Conservation (phyloP, 2,888 invertebrate genomes). For the Athrips mouffetella region DNA sequence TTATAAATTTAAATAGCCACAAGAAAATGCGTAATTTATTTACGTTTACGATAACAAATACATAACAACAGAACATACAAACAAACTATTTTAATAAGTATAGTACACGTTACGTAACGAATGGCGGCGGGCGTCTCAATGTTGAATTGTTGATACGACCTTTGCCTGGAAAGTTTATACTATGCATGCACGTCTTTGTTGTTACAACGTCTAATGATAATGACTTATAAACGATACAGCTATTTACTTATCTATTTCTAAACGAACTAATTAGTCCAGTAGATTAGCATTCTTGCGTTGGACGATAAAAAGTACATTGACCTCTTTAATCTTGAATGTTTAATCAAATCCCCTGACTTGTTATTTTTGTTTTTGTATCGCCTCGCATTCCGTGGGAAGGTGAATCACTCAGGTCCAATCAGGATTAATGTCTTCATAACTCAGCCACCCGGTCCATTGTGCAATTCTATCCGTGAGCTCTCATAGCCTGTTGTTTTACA, state of each 20-base stretch:
- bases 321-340: constrained; percentile 5
- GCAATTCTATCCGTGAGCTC: constrained; percentile 6
- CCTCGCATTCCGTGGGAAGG: not conserved
- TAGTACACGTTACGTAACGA: constrained; percentile 45
- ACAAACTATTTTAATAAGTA: no score
- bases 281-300: constrained; percentile 2
- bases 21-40: no score
- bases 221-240: constrained; percentile 1
- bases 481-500: constrained; percentile 28
- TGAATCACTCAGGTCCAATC: not conserved
- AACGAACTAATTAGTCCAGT: not conserved
- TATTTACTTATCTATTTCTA: constrained; percentile 7
- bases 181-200: not conserved
- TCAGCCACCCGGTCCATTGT: not conserved
- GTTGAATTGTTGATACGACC: constrained; percentile 38
- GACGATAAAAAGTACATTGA: constrained; percentile 4
- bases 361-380: not conserved
- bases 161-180: constrained; percentile 33
- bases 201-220: constrained; percentile 1
- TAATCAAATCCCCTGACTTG: not conserved
- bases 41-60: constrained; percentile 1
- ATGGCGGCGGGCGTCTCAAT: no score
- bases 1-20: no score
- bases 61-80: not conserved
- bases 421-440: constrained; percentile 4